Base-by-base conservation (phyloP, 2,888 invertebrate species). In the Lymantria dispar region DNA sequence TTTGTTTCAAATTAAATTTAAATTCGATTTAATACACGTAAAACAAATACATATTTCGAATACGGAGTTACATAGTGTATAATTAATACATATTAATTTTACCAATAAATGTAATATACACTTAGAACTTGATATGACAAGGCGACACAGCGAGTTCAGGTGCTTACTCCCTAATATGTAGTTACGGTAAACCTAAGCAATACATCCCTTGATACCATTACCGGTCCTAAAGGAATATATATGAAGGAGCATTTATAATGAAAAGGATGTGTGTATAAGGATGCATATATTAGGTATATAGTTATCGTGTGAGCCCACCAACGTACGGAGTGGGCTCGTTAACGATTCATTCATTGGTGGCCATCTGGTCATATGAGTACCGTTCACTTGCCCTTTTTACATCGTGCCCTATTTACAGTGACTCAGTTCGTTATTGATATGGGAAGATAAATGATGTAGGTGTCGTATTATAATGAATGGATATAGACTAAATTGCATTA, bases 261-360 rank as follows among this genome's bases (percentile, higher is more conserved):
- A 54, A 22, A 36, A 40, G 29, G 22, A 33, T 33, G 33, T 33
- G 33, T 33, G 33, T 33, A 33, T 33, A 33, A 22, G 22, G 22
- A 22, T 51, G 48, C 52, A 59, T 61, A 33, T 14, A 44, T 49
- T 51, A 43, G 48, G 1, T 15, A 15, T 22, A 40, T 15, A 15
- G 10, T 40, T 42, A 29, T 41, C 42, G 57, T 48, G 58, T 54
- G 55, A 52, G 56, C 51, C 54, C 52, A 60, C 60, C 60, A 52
- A 54, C 50, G 60, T 57, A 48, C 57, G 56, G 47, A 53, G 61
- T 60, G 61, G 62, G 63, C 70, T 78, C 78, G 80, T 86, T 87
- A 86, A 82, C 82, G 79, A 75, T 73, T 81, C 83, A 85, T 83
- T 87, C 85, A 83, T 78, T 76, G 78, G 60, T 62, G 66, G 78